These are phyloP conservation scores for Otus sunia DNA, from an alignment of 2,113 vertebrate genomes.

Conservation along the genomic window DNA sequence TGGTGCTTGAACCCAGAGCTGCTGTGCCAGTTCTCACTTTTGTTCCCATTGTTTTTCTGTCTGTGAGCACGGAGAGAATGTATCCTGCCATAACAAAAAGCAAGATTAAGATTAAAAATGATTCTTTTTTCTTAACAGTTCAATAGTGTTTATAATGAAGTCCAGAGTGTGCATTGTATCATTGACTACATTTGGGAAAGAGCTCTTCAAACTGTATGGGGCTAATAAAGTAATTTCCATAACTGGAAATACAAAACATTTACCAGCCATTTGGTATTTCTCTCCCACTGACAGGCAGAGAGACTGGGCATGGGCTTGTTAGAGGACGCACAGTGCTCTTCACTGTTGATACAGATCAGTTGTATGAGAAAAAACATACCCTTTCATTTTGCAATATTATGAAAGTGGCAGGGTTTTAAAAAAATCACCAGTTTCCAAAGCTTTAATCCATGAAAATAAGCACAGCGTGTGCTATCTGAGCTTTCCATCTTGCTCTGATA, in stretches of 20 bases:
- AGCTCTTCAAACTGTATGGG: not conserved
- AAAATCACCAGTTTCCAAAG: not conserved
- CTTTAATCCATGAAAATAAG: not conserved
- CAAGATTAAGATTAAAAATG: not conserved
- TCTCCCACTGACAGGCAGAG: conserved; percentile 33
- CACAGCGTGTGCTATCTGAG: not conserved
- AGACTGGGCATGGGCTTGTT: not conserved
- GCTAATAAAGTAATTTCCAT: conserved; percentile 25
- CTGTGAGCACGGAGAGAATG: conserved; percentile 73
- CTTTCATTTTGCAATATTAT: not conserved
- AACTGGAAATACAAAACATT: conserved; percentile 43
- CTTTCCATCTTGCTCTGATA: not conserved
- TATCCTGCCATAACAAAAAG: conserved; percentile 65
- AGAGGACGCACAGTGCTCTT: not conserved
- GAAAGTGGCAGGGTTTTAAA: not conserved
- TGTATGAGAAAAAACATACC: not conserved
- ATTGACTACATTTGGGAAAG: conserved; percentile 28
- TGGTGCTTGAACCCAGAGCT: conserved; percentile 21
- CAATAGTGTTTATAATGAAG: not conserved
- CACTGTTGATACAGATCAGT: not conserved
- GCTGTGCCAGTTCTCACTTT: conserved; percentile 38
- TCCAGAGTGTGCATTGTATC: not conserved
- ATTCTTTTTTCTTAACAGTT: not conserved
- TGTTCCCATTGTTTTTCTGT: conserved; percentile 25
- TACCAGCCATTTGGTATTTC: conserved; percentile 38